These are phyloP conservation scores for Otus scops DNA, from an alignment of 2,797 vertebrate genomes.

Conservation along the genomic window DNA sequence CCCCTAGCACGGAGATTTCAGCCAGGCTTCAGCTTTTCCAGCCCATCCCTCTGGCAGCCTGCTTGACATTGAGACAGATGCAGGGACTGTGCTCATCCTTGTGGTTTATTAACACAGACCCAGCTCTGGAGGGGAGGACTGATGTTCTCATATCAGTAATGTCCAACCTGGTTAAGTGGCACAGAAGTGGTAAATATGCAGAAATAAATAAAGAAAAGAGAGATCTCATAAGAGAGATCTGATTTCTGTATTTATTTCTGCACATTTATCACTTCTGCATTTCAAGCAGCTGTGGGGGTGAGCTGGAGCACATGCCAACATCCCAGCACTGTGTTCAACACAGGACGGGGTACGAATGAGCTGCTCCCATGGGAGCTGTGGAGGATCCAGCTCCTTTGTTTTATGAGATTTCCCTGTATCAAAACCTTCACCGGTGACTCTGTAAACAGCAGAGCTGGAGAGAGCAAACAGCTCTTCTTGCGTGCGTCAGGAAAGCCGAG, in stretches of 20 bases:
- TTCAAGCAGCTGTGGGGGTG: not conserved
- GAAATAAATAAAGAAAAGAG: not conserved
- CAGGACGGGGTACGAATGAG: not conserved
- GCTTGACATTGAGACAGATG: not conserved
- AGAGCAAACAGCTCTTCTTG: not conserved
- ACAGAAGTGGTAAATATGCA: not conserved
- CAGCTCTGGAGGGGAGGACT: not conserved
- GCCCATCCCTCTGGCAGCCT: not conserved
- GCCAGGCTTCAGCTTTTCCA: not conserved
- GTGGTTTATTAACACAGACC: not conserved
- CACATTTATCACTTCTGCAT: not conserved
- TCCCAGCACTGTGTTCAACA: not conserved
- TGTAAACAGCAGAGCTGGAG: not conserved
- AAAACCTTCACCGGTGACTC: not conserved
- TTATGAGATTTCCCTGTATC: not conserved
- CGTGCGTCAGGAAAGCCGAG: not conserved
- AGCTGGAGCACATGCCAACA: not conserved
- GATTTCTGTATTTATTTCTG: not conserved
- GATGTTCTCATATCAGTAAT: not conserved
- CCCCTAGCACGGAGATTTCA: not conserved
- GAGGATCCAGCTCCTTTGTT: not conserved
- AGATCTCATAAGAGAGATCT: not conserved
- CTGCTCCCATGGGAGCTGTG: not conserved
- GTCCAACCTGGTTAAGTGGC: not conserved
- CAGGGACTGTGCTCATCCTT: rapidly evolving